Conservation (phyloP, 2,113 vertebrate genomes). For the Abramis brama region DNA sequence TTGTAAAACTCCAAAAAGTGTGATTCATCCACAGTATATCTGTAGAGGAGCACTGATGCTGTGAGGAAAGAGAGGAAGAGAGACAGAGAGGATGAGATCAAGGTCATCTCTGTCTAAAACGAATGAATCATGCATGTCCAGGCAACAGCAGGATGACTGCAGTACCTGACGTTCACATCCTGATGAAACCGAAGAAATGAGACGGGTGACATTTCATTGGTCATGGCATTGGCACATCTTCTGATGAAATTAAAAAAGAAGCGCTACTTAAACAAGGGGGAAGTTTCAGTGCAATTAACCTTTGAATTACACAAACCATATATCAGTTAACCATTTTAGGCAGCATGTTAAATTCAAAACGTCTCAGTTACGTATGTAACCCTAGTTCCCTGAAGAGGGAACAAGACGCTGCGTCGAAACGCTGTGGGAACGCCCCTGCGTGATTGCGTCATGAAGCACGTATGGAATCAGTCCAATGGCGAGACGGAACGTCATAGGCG, state of each 20-base stretch:
- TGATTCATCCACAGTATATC: conserved; percentile 30
- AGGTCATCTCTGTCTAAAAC: conserved; percentile 43
- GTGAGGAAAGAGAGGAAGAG: conserved; percentile 11
- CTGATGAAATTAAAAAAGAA: neutral
- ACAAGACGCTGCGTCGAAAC: too few relatives aligned
- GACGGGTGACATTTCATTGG: conserved; percentile 33
- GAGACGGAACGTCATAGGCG: too few relatives aligned
- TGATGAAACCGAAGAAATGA: conserved; percentile 14
- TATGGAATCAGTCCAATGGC: too few relatives aligned
- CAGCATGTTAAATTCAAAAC: neutral
- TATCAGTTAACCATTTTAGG: neutral
- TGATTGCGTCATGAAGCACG: too few relatives aligned
- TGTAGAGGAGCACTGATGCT: neutral
- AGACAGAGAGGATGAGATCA: conserved; percentile 41
- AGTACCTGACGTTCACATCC: conserved; percentile 23
- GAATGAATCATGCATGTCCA: conserved; percentile 50
- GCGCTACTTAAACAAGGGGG: neutral
- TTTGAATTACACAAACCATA: conserved; percentile 3
- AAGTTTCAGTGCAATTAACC: neutral
- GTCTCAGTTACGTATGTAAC: too few relatives aligned
- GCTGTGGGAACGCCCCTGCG: too few relatives aligned
- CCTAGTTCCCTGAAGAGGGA: too few relatives aligned
- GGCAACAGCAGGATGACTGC: conserved; percentile 29
- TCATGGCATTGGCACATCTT: neutral
- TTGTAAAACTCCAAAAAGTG: conserved; percentile 30